A percentile compares a stretch with the other conserved stretches of the same genome.
Evolutionary conservation across 2,888 invertebrate species (phyloP).

Genomic region (Acrocera orbiculus): DNA sequence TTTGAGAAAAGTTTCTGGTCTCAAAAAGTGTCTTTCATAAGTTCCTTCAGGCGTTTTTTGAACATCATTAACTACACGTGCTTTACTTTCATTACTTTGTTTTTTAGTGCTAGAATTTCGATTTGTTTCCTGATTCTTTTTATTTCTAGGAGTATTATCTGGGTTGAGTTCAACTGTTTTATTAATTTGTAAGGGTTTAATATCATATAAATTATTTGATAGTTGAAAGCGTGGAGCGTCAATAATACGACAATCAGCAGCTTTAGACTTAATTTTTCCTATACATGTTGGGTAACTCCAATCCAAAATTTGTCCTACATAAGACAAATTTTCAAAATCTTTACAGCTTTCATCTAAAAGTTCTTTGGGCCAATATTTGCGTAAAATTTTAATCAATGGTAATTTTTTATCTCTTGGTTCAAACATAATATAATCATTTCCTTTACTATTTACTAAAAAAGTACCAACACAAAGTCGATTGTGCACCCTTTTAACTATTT

Average conservation of each 20-base stretch:
- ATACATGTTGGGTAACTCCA: conserved; percentile 43
- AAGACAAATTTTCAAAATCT: conserved; percentile 36
- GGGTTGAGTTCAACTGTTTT: too few species aligned
- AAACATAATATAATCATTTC: conserved; percentile 48
- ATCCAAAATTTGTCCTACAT: conserved; percentile 48
- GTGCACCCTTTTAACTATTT: conserved; percentile 55
- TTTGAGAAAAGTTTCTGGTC: too few species aligned
- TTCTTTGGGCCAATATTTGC: conserved; percentile 39
- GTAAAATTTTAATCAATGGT: conserved; percentile 57
- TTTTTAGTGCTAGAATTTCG: too few species aligned
- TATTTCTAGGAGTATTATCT: too few species aligned
- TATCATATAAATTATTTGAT: too few species aligned
- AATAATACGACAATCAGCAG: conserved; percentile 63
- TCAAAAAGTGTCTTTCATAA: too few species aligned
- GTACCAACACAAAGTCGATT: conserved; percentile 54
- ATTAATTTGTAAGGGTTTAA: too few species aligned
- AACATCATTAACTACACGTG: too few species aligned
- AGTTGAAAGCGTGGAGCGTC: too few species aligned
- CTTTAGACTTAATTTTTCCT: conserved; percentile 45
- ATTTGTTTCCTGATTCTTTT: too few species aligned
- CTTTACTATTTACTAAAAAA: conserved; percentile 32
- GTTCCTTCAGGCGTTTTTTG: too few species aligned
- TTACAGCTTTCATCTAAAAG: conserved; percentile 12
- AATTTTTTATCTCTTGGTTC: conserved; percentile 61
- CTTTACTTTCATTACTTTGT: too few species aligned